Evolutionary conservation across 2,113 vertebrate genomes (phyloP).

Genomic region (Taxidea taxus): DNA sequence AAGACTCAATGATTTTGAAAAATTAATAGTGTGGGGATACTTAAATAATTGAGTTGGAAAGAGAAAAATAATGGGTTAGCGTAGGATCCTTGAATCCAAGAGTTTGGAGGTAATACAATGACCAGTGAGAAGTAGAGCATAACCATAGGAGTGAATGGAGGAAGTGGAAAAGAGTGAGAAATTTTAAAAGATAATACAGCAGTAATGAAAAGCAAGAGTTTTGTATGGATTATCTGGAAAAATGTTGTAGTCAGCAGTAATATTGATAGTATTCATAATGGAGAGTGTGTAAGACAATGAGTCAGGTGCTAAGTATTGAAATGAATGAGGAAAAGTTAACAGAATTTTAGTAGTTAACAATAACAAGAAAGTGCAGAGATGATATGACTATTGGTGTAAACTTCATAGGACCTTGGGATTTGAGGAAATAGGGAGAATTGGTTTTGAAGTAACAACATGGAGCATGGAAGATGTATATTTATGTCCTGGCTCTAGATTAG

Average conservation of each 20-base stretch:
- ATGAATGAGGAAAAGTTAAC: neutral
- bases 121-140: neutral
- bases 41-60: neutral
- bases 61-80: neutral
- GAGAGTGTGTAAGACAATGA: neutral
- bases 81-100: neutral
- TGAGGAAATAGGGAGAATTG: neutral
- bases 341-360: neutral
- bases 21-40: neutral
- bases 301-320: neutral
- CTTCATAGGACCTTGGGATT: neutral
- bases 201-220: neutral
- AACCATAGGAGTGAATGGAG: neutral
- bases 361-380: neutral
- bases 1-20: neutral
- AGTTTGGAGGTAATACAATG: neutral
- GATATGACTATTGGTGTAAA: neutral
- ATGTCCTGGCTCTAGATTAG: neutral
- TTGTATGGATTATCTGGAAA: neutral
- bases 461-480: neutral
- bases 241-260: neutral
- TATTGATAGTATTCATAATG: neutral
- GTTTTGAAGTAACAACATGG: neutral
- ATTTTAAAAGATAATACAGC: neutral
- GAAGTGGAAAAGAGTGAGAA: neutral